These are phyloP conservation scores for Riptortus pedestris DNA, from an alignment of 1,140 invertebrate species.

Conservation along the genomic window DNA sequence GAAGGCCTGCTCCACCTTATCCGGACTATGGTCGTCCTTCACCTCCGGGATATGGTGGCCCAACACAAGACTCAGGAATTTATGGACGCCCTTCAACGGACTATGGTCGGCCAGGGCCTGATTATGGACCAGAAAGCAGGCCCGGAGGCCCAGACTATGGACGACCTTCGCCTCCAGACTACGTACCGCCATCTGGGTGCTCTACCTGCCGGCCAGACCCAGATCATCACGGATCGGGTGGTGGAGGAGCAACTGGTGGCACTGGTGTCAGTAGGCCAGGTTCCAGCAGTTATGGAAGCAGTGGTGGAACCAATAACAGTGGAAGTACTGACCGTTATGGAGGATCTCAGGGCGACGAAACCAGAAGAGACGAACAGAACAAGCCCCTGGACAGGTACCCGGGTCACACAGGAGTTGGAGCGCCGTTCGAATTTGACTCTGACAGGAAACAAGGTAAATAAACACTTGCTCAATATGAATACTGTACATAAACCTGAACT, in stretches of 20 bases:
- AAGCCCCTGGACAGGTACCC: constrained; percentile 24
- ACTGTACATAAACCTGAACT: too few relatives aligned
- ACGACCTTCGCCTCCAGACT: background rate
- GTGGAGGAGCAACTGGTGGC: background rate
- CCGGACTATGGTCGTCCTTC: constrained; percentile 7
- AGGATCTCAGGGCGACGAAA: background rate
- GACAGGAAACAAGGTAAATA: constrained; percentile 13
- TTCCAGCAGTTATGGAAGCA: background rate
- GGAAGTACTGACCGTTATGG: background rate
- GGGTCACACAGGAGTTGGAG: constrained; percentile 26
- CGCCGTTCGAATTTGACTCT: constrained; percentile 23
- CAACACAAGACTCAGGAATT: background rate
- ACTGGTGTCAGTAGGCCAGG: background rate
- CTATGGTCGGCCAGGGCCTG: background rate
- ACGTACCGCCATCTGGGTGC: background rate
- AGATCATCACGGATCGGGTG: background rate
- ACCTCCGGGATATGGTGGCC: background rate
- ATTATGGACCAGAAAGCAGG: background rate
- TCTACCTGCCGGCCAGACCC: background rate
- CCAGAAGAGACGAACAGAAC: constrained; percentile 6
- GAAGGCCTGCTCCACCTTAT: background rate
- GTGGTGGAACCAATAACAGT: background rate
- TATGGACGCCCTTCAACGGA: background rate
- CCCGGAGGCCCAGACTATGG: background rate
- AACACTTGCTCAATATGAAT: too few relatives aligned